Evolutionary conservation across 2,888 invertebrate species (phyloP).

Genomic region (Erannis defoliaria): DNA sequence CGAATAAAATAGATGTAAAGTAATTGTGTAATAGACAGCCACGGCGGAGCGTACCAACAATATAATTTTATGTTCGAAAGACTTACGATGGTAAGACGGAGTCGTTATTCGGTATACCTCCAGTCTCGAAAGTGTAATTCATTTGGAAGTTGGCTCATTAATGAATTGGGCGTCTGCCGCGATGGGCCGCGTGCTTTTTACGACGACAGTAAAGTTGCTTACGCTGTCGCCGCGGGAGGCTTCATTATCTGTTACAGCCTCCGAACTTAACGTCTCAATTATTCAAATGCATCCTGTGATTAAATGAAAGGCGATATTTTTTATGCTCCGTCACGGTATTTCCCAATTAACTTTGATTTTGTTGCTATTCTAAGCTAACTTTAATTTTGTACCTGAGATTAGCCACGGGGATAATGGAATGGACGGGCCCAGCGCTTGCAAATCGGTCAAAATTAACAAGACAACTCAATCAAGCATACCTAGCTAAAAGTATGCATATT

Average conservation of each 20-base stretch:
- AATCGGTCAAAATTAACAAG: no score
- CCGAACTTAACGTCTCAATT: constrained; percentile 49
- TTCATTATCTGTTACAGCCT: constrained; percentile 57
- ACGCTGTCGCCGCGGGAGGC: constrained; percentile 65
- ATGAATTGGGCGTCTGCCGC: constrained; percentile 76
- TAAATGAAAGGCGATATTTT: constrained; percentile 14
- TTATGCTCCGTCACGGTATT: constrained; percentile 1
- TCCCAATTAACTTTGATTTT: neutral
- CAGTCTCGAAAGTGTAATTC: constrained; percentile 70
- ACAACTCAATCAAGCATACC: no score
- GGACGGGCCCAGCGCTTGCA: no score
- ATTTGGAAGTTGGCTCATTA: constrained; percentile 78
- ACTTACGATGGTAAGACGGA: constrained; percentile 51
- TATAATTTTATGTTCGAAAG: constrained; percentile 60
- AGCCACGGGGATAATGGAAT: no score
- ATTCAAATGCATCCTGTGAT: constrained; percentile 34
- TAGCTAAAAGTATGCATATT: no score
- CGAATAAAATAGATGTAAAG: constrained; percentile 27
- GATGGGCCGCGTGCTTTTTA: constrained; percentile 76
- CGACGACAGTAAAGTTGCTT: constrained; percentile 70
- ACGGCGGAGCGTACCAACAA: constrained; percentile 53
- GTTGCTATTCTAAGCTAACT: neutral
- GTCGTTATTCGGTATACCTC: constrained; percentile 53
- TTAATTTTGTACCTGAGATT: neutral
- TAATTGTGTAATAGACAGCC: constrained; percentile 36